phyloP scores from a whole-genome alignment of 2,888 invertebrate species.

The Vanessa cardui region DNA sequence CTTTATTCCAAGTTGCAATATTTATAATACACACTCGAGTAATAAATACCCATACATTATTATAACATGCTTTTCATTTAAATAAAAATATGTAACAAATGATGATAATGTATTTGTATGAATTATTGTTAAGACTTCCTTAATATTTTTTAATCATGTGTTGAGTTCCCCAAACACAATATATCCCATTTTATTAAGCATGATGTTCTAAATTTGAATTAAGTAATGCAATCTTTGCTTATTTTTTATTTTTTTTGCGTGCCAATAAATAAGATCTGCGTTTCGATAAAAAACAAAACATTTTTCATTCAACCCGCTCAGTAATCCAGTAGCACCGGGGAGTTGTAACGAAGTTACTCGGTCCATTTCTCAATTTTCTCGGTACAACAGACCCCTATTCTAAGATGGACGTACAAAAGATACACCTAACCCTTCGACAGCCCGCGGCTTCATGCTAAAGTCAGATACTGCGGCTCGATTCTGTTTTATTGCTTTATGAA shows the following conservation, averaged over 20 bases:
- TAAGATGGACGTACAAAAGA: conserved; percentile 70
- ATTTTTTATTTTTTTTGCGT: conserved; percentile 9
- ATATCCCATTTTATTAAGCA: background rate
- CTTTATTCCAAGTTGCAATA: no score
- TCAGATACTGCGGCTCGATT: conserved; percentile 58
- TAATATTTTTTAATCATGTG: no score
- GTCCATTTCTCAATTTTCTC: conserved; percentile 82
- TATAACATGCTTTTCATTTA: no score
- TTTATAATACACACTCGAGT: no score
- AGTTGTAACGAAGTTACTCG: conserved; percentile 79
- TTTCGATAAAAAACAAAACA: conserved; percentile 62
- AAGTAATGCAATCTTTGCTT: background rate
- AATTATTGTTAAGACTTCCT: no score
- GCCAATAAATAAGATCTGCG: conserved; percentile 33
- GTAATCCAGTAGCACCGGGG: conserved; percentile 67
- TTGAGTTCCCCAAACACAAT: no score
- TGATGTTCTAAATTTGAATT: background rate
- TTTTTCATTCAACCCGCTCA: conserved; percentile 70
- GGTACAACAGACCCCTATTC: conserved; percentile 63
- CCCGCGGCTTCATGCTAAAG: conserved; percentile 59
- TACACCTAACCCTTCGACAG: conserved; percentile 68
- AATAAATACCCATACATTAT: no score
- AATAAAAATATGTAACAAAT: no score
- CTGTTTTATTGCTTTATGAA: conserved; percentile 73
- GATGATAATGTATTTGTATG: no score